A percentile compares a stretch with the other conserved stretches of the same genome.
These are phyloP conservation scores for Geotrupes spiniger DNA, from an alignment of 2,888 invertebrate genomes.

Conservation along the genomic window DNA sequence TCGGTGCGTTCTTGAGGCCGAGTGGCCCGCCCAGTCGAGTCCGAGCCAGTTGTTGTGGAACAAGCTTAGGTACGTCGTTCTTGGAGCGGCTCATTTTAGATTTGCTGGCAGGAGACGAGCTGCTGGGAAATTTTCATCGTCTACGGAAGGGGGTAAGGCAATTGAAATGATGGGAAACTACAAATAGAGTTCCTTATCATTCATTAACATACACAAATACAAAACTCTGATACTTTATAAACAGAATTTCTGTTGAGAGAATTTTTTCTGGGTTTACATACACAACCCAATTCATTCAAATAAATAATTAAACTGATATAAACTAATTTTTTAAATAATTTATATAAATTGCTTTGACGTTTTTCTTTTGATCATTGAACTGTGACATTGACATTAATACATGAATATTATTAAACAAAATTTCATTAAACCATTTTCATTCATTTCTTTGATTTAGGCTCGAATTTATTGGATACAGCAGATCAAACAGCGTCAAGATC, in stretches of 20 bases:
- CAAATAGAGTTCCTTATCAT: no score
- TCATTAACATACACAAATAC: no score
- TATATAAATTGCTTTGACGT: no score
- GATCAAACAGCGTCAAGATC: conserved; percentile 46
- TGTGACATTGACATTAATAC: no score
- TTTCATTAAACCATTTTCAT: not conserved
- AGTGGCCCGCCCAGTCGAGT: conserved; percentile 74
- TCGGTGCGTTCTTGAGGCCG: conserved; percentile 86
- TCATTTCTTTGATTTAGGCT: conserved; percentile 28
- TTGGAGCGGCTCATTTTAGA: conserved; percentile 86
- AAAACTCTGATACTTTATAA: no score
- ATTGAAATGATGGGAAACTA: no score
- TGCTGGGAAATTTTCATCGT: conserved; percentile 52
- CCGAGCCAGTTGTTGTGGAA: conserved; percentile 89
- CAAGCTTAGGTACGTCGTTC: conserved; percentile 86
- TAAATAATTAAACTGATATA: no score
- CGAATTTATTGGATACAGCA: conserved; percentile 42
- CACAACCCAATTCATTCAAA: no score
- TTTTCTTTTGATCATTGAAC: no score
- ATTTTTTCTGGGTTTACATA: no score
- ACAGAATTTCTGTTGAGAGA: no score
- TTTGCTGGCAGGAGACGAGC: conserved; percentile 68
- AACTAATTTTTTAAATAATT: no score
- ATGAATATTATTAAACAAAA: not conserved
- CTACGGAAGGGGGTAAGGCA: conserved; percentile 49